These are phyloP conservation scores for Byasa hedistus DNA, from an alignment of 2,888 invertebrate species.

Conservation along the genomic window DNA sequence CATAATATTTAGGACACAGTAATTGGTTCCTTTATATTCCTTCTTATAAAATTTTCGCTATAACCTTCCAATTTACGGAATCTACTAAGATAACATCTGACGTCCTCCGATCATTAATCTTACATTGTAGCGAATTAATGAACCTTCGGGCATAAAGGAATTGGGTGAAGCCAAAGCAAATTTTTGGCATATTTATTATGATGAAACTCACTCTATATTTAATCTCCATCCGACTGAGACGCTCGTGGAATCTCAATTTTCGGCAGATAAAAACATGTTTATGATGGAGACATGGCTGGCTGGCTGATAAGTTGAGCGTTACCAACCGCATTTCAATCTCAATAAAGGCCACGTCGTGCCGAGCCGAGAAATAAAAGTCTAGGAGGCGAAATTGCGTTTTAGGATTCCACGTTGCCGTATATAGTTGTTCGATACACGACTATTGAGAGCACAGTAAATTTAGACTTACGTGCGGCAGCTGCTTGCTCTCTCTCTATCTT, in stretches of 20 bases:
- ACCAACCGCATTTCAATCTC: constrained; percentile 19
- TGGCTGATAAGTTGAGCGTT: constrained; percentile 13
- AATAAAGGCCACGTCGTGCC: constrained; percentile 18
- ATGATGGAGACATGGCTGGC: constrained; percentile 10
- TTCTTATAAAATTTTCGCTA: constrained; percentile 10
- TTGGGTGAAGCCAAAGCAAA: constrained; percentile 16
- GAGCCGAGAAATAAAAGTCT: constrained; percentile 25
- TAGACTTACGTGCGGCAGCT: neutral
- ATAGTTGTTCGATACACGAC: constrained; percentile 6
- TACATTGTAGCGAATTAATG: constrained; percentile 23
- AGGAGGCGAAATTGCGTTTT: constrained; percentile 24
- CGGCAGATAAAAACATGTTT: constrained; percentile 23
- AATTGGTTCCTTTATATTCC: constrained; percentile 20
- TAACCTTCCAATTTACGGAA: constrained; percentile 25
- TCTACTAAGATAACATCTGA: constrained; percentile 20
- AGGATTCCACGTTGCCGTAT: constrained; percentile 11
- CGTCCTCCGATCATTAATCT: constrained; percentile 20
- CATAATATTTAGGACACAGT: neutral
- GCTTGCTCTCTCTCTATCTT: neutral
- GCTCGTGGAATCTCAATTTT: constrained; percentile 22
- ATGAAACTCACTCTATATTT: constrained; percentile 13
- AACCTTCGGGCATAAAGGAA: constrained; percentile 22
- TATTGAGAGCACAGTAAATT: constrained; percentile 2
- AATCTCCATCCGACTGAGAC: constrained; percentile 16
- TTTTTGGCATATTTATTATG: constrained; percentile 23